These are phyloP conservation scores for Oreotragus oreotragus DNA, from an alignment of 2,113 vertebrate genomes.

Conservation along the genomic window DNA sequence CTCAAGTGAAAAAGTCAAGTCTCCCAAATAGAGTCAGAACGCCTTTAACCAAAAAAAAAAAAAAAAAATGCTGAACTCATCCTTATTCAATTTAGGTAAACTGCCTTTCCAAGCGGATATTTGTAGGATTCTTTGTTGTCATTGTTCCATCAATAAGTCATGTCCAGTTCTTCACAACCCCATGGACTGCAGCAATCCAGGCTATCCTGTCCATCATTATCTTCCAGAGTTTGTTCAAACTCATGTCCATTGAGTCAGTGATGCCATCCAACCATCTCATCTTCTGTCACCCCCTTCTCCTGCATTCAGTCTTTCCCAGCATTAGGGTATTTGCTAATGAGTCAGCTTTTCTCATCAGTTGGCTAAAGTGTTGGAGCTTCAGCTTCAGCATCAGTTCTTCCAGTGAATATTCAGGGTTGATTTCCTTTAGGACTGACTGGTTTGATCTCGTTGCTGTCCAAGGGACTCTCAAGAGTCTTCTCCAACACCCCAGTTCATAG, in stretches of 20 bases:
- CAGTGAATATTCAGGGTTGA: not conserved
- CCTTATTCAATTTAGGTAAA: not conserved
- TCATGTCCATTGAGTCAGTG: not conserved
- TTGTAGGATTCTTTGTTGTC: not conserved
- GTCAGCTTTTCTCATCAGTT: not conserved
- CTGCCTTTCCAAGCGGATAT: not conserved
- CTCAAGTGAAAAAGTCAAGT: not conserved
- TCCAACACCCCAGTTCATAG: not conserved
- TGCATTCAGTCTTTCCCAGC: not conserved
- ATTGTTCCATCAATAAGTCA: not conserved
- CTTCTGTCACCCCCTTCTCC: not conserved
- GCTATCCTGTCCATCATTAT: rapidly evolving
- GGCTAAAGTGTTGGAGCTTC: not conserved
- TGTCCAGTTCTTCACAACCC: not conserved
- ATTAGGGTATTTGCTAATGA: not conserved
- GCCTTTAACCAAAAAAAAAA: not conserved
- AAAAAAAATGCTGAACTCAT: not conserved
- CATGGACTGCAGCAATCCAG: not conserved
- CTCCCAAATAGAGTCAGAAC: not conserved
- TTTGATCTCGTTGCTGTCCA: not conserved
- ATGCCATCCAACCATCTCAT: not conserved
- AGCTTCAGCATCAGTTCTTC: not conserved
- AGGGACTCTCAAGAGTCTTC: not conserved
- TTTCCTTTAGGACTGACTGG: not conserved
- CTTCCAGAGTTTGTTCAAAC: not conserved